Percentiles rank a stretch among this genome's conserved stretches.
phyloP scores from a whole-genome alignment of 2,888 invertebrate species.

The Cataglyphis albicans region DNA sequence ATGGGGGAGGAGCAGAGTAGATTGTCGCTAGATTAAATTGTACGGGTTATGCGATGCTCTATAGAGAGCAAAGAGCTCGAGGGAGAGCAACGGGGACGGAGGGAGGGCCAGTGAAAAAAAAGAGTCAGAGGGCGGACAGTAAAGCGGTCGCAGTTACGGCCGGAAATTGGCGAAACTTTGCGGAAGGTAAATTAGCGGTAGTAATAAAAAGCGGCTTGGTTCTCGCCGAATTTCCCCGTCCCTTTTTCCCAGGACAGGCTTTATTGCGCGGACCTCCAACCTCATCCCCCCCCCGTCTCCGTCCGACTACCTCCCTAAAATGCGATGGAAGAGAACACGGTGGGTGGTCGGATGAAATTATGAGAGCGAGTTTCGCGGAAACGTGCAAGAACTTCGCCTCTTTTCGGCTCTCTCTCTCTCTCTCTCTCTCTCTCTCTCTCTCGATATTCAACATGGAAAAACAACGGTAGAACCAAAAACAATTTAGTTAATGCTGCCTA shows the following conservation, averaged over 20 bases:
- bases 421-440: neutral
- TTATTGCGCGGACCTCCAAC: conserved; percentile 44
- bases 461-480: conserved; percentile 67
- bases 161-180: conserved; percentile 81
- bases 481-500: conserved; percentile 75
- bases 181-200: conserved; percentile 79
- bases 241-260: conserved; percentile 48
- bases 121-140: conserved; percentile 67
- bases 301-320: conserved; percentile 23
- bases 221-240: conserved; percentile 61
- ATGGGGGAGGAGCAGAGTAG: conserved; percentile 33
- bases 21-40: conserved; percentile 66
- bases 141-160: conserved; percentile 72
- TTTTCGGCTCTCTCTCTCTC: neutral
- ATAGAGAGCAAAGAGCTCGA: conserved; percentile 45
- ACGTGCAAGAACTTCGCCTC: conserved; percentile 56
- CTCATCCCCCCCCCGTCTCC: neutral
- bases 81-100: conserved; percentile 36
- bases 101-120: conserved; percentile 47
- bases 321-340: conserved; percentile 30
- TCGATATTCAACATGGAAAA: conserved; percentile 41
- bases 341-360: conserved; percentile 59
- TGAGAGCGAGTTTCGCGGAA: conserved; percentile 56
- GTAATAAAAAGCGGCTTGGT: conserved; percentile 77
- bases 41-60: conserved; percentile 53